Conservation (phyloP, 2,888 invertebrate genomes). For the Cephus pulcher region DNA sequence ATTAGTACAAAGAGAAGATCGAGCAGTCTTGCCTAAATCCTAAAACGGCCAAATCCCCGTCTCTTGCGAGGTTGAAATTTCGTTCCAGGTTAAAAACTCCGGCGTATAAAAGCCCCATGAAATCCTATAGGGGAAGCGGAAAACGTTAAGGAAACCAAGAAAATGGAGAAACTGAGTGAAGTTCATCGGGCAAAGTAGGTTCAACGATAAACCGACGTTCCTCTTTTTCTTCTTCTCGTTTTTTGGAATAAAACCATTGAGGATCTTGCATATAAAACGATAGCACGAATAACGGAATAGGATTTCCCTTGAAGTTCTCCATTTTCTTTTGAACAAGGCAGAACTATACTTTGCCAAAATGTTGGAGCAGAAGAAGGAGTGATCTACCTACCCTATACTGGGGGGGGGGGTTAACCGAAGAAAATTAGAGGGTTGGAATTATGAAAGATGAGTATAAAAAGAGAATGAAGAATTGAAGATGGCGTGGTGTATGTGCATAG, state of each 20-base stretch:
- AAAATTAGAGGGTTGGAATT: background rate
- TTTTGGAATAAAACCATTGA: background rate
- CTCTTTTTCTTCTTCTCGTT: background rate
- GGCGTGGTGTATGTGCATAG: background rate
- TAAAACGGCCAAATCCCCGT: background rate
- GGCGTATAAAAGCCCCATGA: background rate
- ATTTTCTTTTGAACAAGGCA: background rate
- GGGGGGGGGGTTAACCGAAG: background rate
- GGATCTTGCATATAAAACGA: background rate
- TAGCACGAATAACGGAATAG: background rate
- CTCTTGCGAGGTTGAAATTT: background rate
- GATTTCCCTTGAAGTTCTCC: background rate
- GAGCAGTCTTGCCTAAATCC: background rate
- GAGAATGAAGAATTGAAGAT: background rate
- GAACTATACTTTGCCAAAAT: background rate
- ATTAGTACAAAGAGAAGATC: background rate
- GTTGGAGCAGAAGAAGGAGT: background rate
- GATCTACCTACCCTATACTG: background rate
- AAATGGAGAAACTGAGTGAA: slow-evolving; percentile 1
- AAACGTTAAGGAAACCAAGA: background rate
- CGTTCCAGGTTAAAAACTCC: background rate
- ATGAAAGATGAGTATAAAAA: background rate
- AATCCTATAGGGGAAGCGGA: background rate
- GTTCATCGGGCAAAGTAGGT: slow-evolving; percentile 17
- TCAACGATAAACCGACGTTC: slow-evolving; percentile 15